A percentile compares a stretch with the other conserved stretches of the same genome.
These are phyloP conservation scores for Urocynchramus pylzowi DNA, from an alignment of 2,113 vertebrate species.

Conservation along the genomic window DNA sequence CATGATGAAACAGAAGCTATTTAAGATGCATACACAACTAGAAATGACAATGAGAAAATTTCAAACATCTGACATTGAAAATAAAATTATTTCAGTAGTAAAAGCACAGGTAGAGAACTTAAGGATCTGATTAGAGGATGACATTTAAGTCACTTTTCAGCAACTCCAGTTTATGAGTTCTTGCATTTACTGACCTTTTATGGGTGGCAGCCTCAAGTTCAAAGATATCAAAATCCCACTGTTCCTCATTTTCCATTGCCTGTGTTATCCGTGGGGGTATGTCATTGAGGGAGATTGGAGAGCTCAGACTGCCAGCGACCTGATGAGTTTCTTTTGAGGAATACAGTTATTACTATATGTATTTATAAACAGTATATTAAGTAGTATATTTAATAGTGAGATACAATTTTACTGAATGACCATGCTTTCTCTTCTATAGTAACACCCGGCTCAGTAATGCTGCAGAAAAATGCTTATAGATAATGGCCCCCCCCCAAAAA, in stretches of 20 bases:
- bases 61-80: neutral
- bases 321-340: conserved; percentile 80
- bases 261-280: conserved; percentile 86
- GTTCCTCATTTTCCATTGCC: conserved; percentile 92
- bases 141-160: conserved; percentile 5
- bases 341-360: neutral
- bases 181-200: conserved; percentile 79
- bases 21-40: neutral
- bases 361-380: neutral
- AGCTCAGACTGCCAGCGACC: conserved; percentile 74
- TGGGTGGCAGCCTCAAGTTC: conserved; percentile 90
- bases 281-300: conserved; percentile 83
- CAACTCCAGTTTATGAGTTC: neutral
- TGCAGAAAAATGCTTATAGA: neutral
- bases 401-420: neutral
- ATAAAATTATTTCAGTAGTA: neutral
- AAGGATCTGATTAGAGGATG: neutral
- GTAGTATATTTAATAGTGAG: neutral
- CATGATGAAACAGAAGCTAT: neutral
- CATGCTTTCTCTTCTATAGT: neutral
- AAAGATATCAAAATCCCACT: conserved; percentile 95
- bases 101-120: neutral
- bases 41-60: neutral
- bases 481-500: neutral
- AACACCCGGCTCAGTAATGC: neutral